phyloP scores from a whole-genome alignment of 1,140 invertebrate genomes.

The Hypsibius dujardini region DNA sequence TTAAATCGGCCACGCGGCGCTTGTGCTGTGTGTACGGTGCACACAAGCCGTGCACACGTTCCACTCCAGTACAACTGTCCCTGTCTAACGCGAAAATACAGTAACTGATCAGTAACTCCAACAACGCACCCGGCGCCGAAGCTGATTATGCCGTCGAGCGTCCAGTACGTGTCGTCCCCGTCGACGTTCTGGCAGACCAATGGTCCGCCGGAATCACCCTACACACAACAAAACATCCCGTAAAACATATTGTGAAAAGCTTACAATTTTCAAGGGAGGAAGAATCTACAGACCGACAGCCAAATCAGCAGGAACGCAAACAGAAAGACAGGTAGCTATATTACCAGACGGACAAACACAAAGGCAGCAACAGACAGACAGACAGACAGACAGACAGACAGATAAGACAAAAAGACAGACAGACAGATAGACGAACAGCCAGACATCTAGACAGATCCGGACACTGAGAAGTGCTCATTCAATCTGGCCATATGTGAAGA shows the following conservation, averaged over 20 bases:
- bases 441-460: neutral
- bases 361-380: too few relatives aligned
- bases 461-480: neutral
- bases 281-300: neutral
- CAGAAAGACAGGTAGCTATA: neutral
- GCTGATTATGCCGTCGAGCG: constrained; percentile 7
- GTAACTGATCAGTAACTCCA: neutral
- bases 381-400: too few relatives aligned
- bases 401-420: too few relatives aligned
- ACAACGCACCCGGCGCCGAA: neutral
- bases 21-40: too few relatives aligned
- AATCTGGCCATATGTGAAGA: neutral
- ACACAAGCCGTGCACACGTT: too few relatives aligned
- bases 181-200: neutral
- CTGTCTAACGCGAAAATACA: too few relatives aligned
- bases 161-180: neutral
- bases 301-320: neutral
- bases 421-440: neutral
- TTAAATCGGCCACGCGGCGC: too few relatives aligned
- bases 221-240: neutral
- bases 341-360: too few relatives aligned
- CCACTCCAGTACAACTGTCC: too few relatives aligned
- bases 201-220: constrained; percentile 8
- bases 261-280: too few relatives aligned
- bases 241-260: neutral